Evolutionary conservation across 2,888 invertebrate genomes (phyloP).

Genomic region (Euzophera pinguis): DNA sequence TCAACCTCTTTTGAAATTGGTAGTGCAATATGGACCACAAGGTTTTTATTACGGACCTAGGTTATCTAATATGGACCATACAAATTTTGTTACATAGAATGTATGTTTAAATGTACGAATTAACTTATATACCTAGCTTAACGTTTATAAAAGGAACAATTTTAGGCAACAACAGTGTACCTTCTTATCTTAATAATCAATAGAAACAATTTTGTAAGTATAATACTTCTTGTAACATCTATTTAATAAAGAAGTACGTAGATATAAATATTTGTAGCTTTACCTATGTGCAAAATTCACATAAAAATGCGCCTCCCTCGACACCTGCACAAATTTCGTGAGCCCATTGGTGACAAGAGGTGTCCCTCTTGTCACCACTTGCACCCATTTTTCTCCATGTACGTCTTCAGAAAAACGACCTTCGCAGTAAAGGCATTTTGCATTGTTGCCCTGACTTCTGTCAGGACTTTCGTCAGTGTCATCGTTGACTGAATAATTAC

Average conservation of each 20-base stretch:
- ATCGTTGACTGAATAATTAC: slow-evolving; percentile 14
- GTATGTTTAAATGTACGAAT: neutral
- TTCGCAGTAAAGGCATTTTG: slow-evolving; percentile 16
- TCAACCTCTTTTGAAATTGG: neutral
- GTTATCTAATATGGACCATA: neutral
- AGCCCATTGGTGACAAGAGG: slow-evolving; percentile 15
- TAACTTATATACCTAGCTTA: neutral
- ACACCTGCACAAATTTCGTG: slow-evolving; percentile 14
- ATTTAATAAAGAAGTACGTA: neutral
- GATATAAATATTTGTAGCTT: neutral
- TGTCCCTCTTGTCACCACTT: no score
- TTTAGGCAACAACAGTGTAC: neutral
- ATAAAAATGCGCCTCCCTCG: slow-evolving; percentile 3
- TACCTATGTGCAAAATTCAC: slow-evolving; percentile 6
- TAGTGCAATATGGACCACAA: slow-evolving; percentile 10
- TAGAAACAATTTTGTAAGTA: neutral
- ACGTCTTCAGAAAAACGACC: slow-evolving; percentile 17
- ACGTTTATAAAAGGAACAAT: slow-evolving; percentile 2
- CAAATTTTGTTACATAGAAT: neutral
- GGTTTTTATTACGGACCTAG: slow-evolving; percentile 12
- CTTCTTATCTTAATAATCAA: neutral
- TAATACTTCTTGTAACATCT: neutral
- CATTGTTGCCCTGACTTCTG: slow-evolving; percentile 11
- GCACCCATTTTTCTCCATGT: slow-evolving; percentile 16
- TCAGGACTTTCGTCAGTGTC: slow-evolving; percentile 16